These are phyloP conservation scores for Xestia rhomboidea DNA, from an alignment of 2,888 invertebrate genomes.

Conservation along the genomic window DNA sequence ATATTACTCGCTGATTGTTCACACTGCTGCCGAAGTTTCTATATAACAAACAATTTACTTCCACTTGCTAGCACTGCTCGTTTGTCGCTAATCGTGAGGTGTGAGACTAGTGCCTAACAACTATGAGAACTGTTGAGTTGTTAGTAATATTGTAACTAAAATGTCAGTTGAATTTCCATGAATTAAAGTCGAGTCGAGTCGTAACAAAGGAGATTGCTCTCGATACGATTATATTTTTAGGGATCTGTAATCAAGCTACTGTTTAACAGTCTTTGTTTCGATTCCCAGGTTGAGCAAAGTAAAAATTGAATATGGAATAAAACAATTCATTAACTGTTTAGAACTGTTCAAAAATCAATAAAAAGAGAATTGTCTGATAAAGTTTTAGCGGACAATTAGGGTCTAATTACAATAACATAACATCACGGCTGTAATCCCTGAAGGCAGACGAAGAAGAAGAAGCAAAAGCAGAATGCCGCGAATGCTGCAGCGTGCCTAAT, in stretches of 20 bases:
- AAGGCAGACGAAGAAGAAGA: background rate
- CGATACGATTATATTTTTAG: background rate
- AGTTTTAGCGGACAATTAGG: background rate
- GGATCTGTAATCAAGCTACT: background rate
- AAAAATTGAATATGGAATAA: too few relatives aligned
- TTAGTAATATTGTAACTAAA: slow-evolving; percentile 17
- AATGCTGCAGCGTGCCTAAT: too few relatives aligned
- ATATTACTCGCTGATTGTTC: background rate
- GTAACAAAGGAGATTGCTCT: background rate
- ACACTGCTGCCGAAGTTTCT: background rate
- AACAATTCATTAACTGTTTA: too few relatives aligned
- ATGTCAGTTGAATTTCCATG: slow-evolving; percentile 29
- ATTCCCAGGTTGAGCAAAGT: too few relatives aligned
- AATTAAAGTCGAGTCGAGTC: slow-evolving; percentile 4
- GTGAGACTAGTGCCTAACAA: background rate
- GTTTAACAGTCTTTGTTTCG: background rate
- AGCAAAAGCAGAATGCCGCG: too few relatives aligned
- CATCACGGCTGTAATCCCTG: background rate
- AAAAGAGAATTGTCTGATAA: background rate
- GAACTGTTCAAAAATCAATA: background rate
- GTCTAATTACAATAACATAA: background rate
- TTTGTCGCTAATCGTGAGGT: background rate
- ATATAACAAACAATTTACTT: background rate
- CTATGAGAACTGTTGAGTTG: slow-evolving; percentile 1
- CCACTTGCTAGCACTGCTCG: background rate